Evolutionary conservation across 2,797 vertebrate genomes (phyloP).

Genomic region (Menidia menidia): DNA sequence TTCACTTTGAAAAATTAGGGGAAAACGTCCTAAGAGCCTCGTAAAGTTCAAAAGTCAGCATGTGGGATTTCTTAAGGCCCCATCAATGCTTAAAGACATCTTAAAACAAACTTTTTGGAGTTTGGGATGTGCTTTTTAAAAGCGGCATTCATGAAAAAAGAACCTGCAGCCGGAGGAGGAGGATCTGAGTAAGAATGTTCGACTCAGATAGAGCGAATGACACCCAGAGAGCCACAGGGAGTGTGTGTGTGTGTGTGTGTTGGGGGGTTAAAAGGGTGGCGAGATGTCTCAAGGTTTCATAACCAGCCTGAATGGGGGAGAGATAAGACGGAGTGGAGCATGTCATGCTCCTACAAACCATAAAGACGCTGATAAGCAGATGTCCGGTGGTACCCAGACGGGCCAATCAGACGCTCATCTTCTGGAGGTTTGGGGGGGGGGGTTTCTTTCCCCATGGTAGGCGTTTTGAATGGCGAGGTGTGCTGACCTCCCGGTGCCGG

Average conservation of each 20-base stretch:
- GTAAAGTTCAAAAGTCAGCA: no score
- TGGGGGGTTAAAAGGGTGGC: slow-evolving; percentile 40
- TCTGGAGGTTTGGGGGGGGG: slow-evolving; percentile 33
- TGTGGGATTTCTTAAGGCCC: no score
- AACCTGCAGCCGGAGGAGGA: slow-evolving; percentile 20
- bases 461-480: slow-evolving; percentile 79
- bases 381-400: slow-evolving; percentile 32
- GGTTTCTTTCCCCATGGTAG: not conserved
- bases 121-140: no score
- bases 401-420: slow-evolving; percentile 83
- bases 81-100: no score
- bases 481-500: slow-evolving; percentile 79
- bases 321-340: slow-evolving; percentile 28
- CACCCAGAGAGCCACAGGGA: slow-evolving; percentile 22
- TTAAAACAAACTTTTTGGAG: no score
- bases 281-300: slow-evolving; percentile 38
- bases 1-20: no score
- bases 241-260: slow-evolving; percentile 5
- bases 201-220: slow-evolving; percentile 56
- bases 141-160: no score
- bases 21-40: no score
- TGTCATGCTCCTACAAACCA: slow-evolving; percentile 23
- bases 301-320: slow-evolving; percentile 19
- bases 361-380: slow-evolving; percentile 19
- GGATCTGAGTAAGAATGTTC: slow-evolving; percentile 51